Evolutionary conservation across 2,797 vertebrate genomes (phyloP).

Genomic region (Chelmon rostratus): DNA sequence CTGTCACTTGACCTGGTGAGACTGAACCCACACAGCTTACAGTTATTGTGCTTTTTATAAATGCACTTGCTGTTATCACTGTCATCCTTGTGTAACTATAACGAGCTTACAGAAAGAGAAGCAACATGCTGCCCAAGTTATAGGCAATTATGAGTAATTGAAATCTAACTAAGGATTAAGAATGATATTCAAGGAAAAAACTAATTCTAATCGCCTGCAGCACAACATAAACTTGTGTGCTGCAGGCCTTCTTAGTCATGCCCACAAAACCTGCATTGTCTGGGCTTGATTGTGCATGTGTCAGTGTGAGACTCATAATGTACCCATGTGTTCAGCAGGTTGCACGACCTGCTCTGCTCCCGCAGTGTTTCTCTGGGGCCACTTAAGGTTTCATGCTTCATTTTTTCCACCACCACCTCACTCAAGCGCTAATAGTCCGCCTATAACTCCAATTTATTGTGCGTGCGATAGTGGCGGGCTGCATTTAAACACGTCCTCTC

Average conservation of each 20-base stretch:
- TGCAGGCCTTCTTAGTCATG: background rate
- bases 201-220: background rate
- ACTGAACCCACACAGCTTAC: slow-evolving; percentile 36
- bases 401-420: slow-evolving; percentile 48
- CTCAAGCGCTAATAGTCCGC: background rate
- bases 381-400: background rate
- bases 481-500: background rate
- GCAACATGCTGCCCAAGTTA: background rate
- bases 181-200: background rate
- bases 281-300: background rate
- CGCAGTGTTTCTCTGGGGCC: slow-evolving; percentile 20
- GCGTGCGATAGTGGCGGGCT: background rate
- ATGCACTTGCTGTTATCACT: slow-evolving; percentile 36
- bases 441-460: slow-evolving; percentile 18
- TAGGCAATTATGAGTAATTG: background rate
- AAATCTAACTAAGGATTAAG: background rate
- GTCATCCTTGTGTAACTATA: slow-evolving; percentile 17
- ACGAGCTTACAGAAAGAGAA: slow-evolving; percentile 8
- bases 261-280: background rate
- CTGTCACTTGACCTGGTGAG: slow-evolving; percentile 47
- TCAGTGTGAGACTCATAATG: background rate
- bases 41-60: slow-evolving; percentile 63
- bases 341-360: slow-evolving; percentile 25
- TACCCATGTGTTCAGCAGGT: slow-evolving; percentile 27
- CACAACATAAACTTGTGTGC: background rate